Percentiles rank a stretch among this genome's conserved stretches.
Evolutionary conservation across 1,140 invertebrate genomes (phyloP).

Genomic region (Cardiocondyla obscurior): DNA sequence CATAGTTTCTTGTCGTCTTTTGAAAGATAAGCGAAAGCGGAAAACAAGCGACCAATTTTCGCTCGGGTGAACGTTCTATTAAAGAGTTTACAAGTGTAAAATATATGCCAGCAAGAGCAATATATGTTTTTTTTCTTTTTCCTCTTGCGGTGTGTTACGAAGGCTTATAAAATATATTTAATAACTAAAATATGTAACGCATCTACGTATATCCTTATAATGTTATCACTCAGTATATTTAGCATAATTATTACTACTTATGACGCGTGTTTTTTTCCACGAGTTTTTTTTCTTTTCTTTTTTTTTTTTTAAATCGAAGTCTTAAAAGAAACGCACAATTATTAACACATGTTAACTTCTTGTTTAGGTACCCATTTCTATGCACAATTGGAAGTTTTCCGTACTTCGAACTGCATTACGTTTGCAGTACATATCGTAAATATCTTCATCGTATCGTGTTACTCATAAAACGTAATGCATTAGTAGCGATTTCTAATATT

Average conservation of each 20-base stretch:
- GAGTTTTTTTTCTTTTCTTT: background rate
- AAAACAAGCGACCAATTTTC: background rate
- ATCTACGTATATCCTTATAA: background rate
- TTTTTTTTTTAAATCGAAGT: background rate
- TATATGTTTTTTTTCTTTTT: background rate
- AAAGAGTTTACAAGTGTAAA: background rate
- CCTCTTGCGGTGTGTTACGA: background rate
- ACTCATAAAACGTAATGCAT: conserved; percentile 56
- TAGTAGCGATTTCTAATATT: conserved; percentile 64
- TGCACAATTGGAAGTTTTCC: background rate
- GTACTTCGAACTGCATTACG: conserved; percentile 7
- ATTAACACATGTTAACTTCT: background rate
- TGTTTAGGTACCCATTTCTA: background rate
- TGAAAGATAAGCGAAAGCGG: background rate
- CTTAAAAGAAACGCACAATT: conserved; percentile 11
- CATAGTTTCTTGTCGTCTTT: background rate
- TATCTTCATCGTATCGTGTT: conserved; percentile 20
- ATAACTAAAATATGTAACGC: conserved; percentile 9
- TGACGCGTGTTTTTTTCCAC: background rate
- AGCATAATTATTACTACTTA: conserved; percentile 15
- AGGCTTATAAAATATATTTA: conserved; percentile 12
- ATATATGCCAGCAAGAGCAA: conserved; percentile 7
- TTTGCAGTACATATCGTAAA: conserved; percentile 23
- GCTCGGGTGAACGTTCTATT: background rate
- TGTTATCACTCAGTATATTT: conserved; percentile 6